A percentile compares a stretch with the other conserved stretches of the same genome.
Conservation (phyloP, 1,140 invertebrate genomes). For the Hydropsyche tenuis region DNA sequence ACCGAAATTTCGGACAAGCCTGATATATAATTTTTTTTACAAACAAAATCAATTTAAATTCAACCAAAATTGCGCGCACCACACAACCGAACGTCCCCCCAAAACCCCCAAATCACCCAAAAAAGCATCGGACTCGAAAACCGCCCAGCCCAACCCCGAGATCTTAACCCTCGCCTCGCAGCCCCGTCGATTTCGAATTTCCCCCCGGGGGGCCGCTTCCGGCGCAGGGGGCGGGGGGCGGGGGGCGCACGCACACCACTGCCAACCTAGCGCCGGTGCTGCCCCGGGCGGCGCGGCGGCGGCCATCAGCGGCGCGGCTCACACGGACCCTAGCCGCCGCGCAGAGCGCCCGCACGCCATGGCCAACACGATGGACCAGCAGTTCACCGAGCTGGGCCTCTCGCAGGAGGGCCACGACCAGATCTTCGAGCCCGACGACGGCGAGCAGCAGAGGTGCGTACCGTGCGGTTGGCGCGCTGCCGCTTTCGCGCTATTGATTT, state of each 20-base stretch:
- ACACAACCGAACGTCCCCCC: no score
- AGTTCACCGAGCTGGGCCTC: conserved; percentile 49
- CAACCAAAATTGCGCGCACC: no score
- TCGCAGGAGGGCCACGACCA: conserved; percentile 52
- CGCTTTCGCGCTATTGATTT: no score
- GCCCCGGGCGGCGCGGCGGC: not conserved
- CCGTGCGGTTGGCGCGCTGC: not conserved
- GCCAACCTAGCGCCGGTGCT: not conserved
- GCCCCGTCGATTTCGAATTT: not conserved
- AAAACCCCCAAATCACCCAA: not conserved
- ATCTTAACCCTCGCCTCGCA: no score
- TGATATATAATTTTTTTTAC: no score
- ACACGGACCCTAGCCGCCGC: conserved; percentile 32
- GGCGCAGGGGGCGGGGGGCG: not conserved
- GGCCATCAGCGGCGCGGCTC: conserved; percentile 22
- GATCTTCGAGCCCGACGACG: conserved; percentile 51
- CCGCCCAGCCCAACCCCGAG: not conserved
- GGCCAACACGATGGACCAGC: conserved; percentile 50
- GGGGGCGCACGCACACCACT: not conserved
- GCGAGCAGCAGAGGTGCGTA: conserved; percentile 41
- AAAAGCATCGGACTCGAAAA: not conserved
- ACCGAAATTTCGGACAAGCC: no score
- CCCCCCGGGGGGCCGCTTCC: not conserved
- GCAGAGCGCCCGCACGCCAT: conserved; percentile 29
- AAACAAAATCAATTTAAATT: no score